Evolutionary conservation across 2,113 vertebrate genomes (phyloP), one percentile per base, ranked within the genome.

Genomic region (Plectropomus leopardus): DNA sequence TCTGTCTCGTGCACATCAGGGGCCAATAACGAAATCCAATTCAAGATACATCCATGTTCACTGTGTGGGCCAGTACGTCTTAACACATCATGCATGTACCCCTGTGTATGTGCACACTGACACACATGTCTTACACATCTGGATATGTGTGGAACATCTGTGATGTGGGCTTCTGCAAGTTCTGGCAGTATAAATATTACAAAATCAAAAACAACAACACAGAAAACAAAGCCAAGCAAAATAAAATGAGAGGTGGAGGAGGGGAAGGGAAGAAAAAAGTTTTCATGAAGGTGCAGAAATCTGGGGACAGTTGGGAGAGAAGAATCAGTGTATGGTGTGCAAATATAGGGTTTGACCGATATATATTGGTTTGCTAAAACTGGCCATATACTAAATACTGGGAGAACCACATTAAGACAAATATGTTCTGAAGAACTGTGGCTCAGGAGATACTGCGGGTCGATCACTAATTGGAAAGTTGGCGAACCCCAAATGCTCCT

Each of bases 101-200:
- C 4, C 19, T 26, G 55, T 73, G 42, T 61, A 58, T 40, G 70
- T 61, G 64, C 76, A 80, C 77, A 73, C 70, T 76, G 34, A 80
- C 30, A 75, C 21, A 78, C 30, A 65, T 11, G 47, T 81, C 81
- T 53, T 44, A 58, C 70, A 74, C 61, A 36, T 84, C 63, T 79
- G 85, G 78, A 63, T 11, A 5, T 58, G 48, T 11, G 15, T 44
- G 24, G 10, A 68, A 85, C 68, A 80, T 90, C 86, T 85, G 81
- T 50, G 55, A 91, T 69, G 44, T 55, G 83, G 85, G 87, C 76
- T 77, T 92, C 85, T 85, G 88, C 74, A 83, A 88, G 74, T 87
- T 89, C 69, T 78, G 88, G 90, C 89, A 58, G 76, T 88, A 93
- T 93, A 95, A 94, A 95, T 94, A 94, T 92, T 76, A 87, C 70